Percentiles rank a stretch among this genome's conserved stretches.
phyloP scores from a whole-genome alignment of 2,797 vertebrate species.

The Ictinia mississippiensis region DNA sequence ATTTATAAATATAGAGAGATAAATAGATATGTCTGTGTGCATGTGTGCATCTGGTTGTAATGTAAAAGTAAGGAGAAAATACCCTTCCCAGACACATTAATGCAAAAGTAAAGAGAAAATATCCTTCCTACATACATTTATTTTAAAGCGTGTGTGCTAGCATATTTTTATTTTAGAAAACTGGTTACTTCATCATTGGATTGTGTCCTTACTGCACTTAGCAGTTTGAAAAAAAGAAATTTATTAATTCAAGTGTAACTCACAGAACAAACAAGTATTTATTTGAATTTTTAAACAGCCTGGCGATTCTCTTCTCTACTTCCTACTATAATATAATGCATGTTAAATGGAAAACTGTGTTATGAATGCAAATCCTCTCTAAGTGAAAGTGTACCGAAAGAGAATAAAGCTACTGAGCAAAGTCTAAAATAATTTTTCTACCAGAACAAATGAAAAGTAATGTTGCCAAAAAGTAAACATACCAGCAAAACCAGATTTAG shows the following conservation, averaged over 20 bases:
- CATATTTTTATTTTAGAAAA: constrained; percentile 46
- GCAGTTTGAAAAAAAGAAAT: neutral
- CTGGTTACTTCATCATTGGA: constrained; percentile 9
- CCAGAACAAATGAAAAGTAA: neutral
- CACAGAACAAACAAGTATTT: constrained; percentile 17
- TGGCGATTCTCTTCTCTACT: neutral
- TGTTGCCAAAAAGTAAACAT: neutral
- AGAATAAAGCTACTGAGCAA: neutral
- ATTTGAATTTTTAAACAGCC: constrained; percentile 39
- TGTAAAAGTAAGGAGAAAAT: constrained; percentile 24
- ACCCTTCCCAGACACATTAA: constrained; percentile 26
- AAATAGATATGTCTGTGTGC: neutral
- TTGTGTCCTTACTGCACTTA: neutral
- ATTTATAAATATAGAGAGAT: constrained; percentile 47
- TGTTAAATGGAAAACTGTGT: neutral
- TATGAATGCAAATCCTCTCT: neutral
- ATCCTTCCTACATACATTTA: constrained; percentile 38
- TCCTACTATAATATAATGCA: neutral
- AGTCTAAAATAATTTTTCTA: neutral
- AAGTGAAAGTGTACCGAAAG: neutral
- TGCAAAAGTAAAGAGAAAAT: constrained; percentile 40
- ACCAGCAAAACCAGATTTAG: neutral
- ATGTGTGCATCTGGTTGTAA: neutral
- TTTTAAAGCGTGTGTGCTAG: constrained; percentile 20
- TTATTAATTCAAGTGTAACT: constrained; percentile 32